Percentiles rank a stretch among this genome's conserved stretches.
Conservation (phyloP, 2,113 vertebrate species). For the Menidia beryllina region DNA sequence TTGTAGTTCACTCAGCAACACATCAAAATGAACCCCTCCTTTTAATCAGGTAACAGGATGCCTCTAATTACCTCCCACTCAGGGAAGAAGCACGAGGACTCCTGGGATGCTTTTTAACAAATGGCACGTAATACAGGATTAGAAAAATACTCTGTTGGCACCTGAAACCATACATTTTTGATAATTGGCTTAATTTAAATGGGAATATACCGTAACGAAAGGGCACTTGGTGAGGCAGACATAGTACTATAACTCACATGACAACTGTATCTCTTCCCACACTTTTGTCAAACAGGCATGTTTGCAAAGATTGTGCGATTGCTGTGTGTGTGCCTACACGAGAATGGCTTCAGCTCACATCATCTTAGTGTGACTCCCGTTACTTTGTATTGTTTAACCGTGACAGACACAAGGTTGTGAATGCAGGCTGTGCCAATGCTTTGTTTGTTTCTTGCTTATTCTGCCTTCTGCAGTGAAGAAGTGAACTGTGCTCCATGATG, state of each 20-base stretch:
- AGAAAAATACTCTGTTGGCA: constrained; percentile 57
- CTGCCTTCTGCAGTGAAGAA: background rate
- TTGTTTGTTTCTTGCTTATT: background rate
- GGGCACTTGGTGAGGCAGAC: constrained; percentile 32
- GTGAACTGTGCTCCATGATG: no score
- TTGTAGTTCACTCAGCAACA: constrained; percentile 17
- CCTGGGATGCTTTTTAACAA: constrained; percentile 46
- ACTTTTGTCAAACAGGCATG: constrained; percentile 26
- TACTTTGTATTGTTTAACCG: constrained; percentile 4
- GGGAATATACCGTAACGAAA: constrained; percentile 6
- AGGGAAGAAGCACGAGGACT: constrained; percentile 28
- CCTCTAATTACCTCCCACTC: constrained; percentile 5
- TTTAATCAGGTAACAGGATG: background rate
- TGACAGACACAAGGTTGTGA: constrained; percentile 5
- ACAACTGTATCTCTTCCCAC: constrained; percentile 34
- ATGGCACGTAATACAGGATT: constrained; percentile 58
- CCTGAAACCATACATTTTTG: constrained; percentile 45
- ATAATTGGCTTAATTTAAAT: constrained; percentile 48
- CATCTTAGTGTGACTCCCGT: constrained; percentile 13
- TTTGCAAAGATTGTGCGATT: constrained; percentile 15
- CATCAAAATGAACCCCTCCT: constrained; percentile 8
- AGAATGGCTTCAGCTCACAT: constrained; percentile 13
- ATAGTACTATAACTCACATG: constrained; percentile 36
- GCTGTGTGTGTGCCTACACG: background rate
- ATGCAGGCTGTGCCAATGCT: background rate